phyloP scores from a whole-genome alignment of 2,797 vertebrate genomes.

The Poecilia velifera region DNA sequence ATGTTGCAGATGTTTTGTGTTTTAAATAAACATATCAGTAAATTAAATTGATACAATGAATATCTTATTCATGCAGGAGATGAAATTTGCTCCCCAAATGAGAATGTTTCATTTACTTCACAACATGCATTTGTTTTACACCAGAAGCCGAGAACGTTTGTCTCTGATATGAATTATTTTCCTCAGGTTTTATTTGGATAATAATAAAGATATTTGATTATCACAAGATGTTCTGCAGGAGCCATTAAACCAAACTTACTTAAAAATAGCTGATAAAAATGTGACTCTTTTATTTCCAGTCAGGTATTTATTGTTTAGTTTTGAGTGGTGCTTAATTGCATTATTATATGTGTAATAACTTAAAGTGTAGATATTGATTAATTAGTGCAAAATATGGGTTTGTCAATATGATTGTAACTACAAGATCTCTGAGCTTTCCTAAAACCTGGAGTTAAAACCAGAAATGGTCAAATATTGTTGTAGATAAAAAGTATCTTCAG shows the following conservation, averaged over 20 bases:
- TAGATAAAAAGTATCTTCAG: background rate
- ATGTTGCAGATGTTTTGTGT: background rate
- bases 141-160: background rate
- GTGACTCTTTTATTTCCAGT: background rate
- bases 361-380: background rate
- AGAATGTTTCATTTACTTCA: background rate
- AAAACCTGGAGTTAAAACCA: background rate
- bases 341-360: background rate
- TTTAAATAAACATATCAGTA: background rate
- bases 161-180: background rate
- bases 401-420: no score
- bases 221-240: background rate
- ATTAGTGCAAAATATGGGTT: background rate
- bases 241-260: background rate
- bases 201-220: background rate
- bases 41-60: background rate
- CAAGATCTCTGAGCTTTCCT: no score
- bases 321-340: background rate
- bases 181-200: background rate
- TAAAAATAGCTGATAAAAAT: background rate
- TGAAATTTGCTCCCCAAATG: background rate
- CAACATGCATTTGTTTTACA: background rate
- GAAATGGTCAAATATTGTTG: background rate
- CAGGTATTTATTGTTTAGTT: background rate
- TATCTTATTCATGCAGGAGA: background rate